These are phyloP conservation scores for Dasypolia templi DNA, from an alignment of 2,888 invertebrate genomes.

Conservation along the genomic window DNA sequence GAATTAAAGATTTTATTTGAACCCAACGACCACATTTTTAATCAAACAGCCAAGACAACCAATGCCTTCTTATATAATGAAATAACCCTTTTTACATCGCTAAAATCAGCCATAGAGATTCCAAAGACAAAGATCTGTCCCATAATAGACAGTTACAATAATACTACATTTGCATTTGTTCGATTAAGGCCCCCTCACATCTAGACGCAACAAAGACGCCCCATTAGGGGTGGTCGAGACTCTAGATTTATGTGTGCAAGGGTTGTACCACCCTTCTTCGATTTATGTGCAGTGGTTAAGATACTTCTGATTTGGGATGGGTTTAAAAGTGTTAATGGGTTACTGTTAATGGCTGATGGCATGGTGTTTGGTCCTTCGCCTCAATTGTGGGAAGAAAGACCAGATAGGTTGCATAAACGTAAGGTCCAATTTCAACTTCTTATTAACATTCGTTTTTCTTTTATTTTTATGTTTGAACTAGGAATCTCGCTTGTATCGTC, in stretches of 20 bases:
- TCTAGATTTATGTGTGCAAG: slow-evolving; percentile 78
- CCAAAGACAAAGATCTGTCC: slow-evolving; percentile 50
- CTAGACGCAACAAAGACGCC: slow-evolving; percentile 76
- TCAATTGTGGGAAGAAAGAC: slow-evolving; percentile 12
- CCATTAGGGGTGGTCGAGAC: slow-evolving; percentile 78
- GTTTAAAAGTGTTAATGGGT: slow-evolving; percentile 63
- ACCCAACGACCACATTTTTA: neutral
- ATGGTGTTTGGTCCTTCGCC: slow-evolving; percentile 12
- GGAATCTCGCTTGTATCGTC: neutral
- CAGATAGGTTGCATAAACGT: neutral
- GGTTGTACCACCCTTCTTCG: slow-evolving; percentile 72
- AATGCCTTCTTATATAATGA: neutral
- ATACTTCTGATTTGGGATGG: slow-evolving; percentile 61
- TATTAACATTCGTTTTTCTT: neutral
- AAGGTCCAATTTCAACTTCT: neutral
- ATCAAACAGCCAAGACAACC: neutral
- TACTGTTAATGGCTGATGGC: slow-evolving; percentile 43
- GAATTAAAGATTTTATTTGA: no score
- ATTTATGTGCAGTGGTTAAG: slow-evolving; percentile 66
- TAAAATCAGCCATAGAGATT: slow-evolving; percentile 46
- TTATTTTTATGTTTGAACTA: neutral
- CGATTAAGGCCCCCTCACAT: slow-evolving; percentile 75
- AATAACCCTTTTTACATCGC: slow-evolving; percentile 29
- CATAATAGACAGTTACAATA: slow-evolving; percentile 65
- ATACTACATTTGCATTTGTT: slow-evolving; percentile 74